phyloP scores from a whole-genome alignment of 2,113 vertebrate species.

The Callipepla californica region DNA sequence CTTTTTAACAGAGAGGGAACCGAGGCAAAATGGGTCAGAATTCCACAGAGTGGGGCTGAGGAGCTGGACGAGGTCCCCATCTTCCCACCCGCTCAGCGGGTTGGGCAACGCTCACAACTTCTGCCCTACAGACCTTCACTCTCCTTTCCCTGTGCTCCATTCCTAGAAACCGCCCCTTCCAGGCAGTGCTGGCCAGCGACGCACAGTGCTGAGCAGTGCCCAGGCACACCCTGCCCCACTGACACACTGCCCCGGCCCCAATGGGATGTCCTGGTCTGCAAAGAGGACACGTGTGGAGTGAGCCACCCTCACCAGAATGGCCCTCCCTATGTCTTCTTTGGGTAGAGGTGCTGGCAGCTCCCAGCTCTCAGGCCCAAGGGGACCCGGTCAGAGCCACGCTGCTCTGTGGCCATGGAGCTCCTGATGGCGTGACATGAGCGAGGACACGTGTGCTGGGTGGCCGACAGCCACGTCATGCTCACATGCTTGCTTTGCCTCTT shows the following conservation, averaged over 20 bases:
- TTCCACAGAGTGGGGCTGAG: neutral
- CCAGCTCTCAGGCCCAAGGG: too few species aligned
- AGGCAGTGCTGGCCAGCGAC: neutral
- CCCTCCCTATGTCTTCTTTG: neutral
- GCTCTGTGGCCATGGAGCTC: neutral
- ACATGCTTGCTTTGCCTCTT: accelerated
- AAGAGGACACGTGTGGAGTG: neutral
- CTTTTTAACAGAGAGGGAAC: neutral
- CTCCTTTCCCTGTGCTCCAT: neutral
- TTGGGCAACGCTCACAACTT: neutral
- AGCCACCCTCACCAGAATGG: neutral
- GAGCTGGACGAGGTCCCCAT: neutral
- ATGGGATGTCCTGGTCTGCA: neutral
- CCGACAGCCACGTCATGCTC: neutral
- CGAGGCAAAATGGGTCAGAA: accelerated
- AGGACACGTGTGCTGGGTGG: neutral
- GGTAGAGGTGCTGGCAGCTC: too few species aligned
- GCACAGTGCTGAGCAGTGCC: neutral
- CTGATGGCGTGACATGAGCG: too few species aligned
- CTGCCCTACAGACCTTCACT: neutral
- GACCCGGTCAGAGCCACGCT: neutral
- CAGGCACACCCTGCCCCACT: too few species aligned
- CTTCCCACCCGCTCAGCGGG: neutral
- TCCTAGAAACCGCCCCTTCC: neutral
- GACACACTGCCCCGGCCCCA: neutral